Base-by-base conservation (phyloP, 2,113 vertebrate species). In the Leuciscus idus region DNA sequence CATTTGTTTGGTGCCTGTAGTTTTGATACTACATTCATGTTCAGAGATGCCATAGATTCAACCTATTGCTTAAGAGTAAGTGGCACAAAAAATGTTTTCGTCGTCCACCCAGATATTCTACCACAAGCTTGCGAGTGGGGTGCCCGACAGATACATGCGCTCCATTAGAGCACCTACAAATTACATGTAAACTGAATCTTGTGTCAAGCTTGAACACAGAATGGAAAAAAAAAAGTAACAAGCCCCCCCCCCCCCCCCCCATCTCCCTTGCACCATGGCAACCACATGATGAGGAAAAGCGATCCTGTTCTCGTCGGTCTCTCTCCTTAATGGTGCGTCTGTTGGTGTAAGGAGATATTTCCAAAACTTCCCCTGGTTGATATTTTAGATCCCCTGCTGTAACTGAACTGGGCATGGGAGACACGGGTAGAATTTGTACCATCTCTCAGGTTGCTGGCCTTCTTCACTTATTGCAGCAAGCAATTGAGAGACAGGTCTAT, bases 301-400 rank as follows among this genome's bases (percentile, higher is more conserved):
- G 94, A 96, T 96, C 93, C 92, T 89, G 89, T 94, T 95, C 93
- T 94, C 90, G 92, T 94, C 94, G 95, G 94, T 94, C 93, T 96
- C 92, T 95, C 93, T 96, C 92, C 95, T 94, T 90, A 95, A 95
- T 95, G 94, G 95, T 95, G 95, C 94, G 94, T 93, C 93, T 94
- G 93, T 94, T 96, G 91, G 93, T 92, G 93, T 94, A 95, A 94
- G 94, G 93, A 95, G 94, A 93, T 94, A 91, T 95, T 95, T 94
- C 93, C 93, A 94, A 97, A 94, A 94, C 93, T 92, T 94, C 93
- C 95, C 89, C 89, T 52, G 81, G 87, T 80, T 84, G 87, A 93
- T 93, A 93, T 95, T 95, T 96, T 93, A 95, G 95, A 95, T 96
- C 94, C 89, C 92, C 94, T 89, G 92, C 87, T 97, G 95, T 95